Evolutionary conservation across 2,888 invertebrate species (phyloP), one percentile per base, ranked within the genome.

Genomic region (Eupeodes latifasciatus): DNA sequence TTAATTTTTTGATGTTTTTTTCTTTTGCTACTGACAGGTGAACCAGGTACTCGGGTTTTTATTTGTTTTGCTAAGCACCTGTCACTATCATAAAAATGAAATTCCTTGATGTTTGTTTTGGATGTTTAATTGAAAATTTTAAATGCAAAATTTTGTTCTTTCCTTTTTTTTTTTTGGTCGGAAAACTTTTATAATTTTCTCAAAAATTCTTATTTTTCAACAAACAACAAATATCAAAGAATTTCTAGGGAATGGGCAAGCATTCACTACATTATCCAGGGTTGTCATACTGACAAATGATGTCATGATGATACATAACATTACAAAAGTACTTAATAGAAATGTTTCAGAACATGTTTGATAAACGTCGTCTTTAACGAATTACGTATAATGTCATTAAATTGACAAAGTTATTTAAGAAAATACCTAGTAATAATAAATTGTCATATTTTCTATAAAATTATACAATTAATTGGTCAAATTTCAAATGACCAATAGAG

Each of bases 41-140:
- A 10, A 19, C 10, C 27, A 27, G 27, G 27, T 27, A 27, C 1
- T 27, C 27, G 34, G 27, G 27, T 27, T 27, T 69, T 69, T 67
- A 67, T 67, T 67, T 67, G 49, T 67, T 67, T 51, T 16, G 62
- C 64, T 55, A 55, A 76, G 19, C 75, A 76, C 59, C 69, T 86
- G 86, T 83, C 83, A 83, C 61, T 44, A n/a, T 69, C 85, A 78
- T 74, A 74, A 49, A 14, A 69, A 53, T n/a, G 12, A 61, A 67
- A 59, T 47, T 55, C 11, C 57, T 27, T 81, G 81, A 40, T 47
- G 14, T 82, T 69, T 53, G 53, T 34, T 66, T 27, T 27, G 44
- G 47, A 49, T 72, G 53, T 53, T 86, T 79, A 61, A 67, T 79
- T 84, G 67, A 55, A 78, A 55, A 67, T 74, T 36, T 66, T 49